A percentile compares a stretch with the other conserved stretches of the same genome.
Evolutionary conservation across 2,113 vertebrate genomes (phyloP).

Genomic region (Microcebus jonahi): DNA sequence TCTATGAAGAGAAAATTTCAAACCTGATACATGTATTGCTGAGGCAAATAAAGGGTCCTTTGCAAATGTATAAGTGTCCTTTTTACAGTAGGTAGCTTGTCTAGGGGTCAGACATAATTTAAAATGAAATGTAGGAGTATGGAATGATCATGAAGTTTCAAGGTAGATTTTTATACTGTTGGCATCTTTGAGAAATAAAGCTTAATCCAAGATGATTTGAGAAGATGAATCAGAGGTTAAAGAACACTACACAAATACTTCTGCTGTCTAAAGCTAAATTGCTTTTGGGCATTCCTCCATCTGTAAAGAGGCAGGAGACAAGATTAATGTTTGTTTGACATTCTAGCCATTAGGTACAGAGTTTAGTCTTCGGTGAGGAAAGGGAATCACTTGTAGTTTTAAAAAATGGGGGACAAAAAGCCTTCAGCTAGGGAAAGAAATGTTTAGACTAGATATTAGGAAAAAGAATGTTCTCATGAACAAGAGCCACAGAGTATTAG

Average conservation of each 20-base stretch:
- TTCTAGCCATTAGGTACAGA: conserved; percentile 81
- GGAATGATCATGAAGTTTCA: conserved; percentile 58
- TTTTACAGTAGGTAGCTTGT: conserved; percentile 50
- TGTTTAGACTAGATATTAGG: conserved; percentile 75
- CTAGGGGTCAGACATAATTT: conserved; percentile 50
- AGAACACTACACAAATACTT: conserved; percentile 65
- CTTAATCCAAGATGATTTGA: conserved; percentile 72
- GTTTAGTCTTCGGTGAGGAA: conserved; percentile 83
- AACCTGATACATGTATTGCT: conserved; percentile 51
- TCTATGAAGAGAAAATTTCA: conserved; percentile 71
- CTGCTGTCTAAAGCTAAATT: conserved; percentile 63
- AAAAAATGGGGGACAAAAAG: conserved; percentile 72
- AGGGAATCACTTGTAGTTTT: conserved; percentile 81
- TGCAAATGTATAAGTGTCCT: conserved; percentile 49
- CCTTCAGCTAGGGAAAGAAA: conserved; percentile 81
- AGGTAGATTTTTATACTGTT: conserved; percentile 42
- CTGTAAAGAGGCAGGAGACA: conserved; percentile 70
- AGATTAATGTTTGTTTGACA: conserved; percentile 81
- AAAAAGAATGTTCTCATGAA: conserved; percentile 72
- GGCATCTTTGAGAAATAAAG: conserved; percentile 68
- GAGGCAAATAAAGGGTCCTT: conserved; percentile 40
- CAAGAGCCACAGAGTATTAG: conserved; percentile 58
- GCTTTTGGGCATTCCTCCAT: conserved; percentile 71
- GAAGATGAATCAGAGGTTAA: conserved; percentile 78
- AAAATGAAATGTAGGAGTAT: conserved; percentile 41